Base-by-base conservation (phyloP, 2,797 vertebrate genomes). In the Staurois parvus region DNA sequence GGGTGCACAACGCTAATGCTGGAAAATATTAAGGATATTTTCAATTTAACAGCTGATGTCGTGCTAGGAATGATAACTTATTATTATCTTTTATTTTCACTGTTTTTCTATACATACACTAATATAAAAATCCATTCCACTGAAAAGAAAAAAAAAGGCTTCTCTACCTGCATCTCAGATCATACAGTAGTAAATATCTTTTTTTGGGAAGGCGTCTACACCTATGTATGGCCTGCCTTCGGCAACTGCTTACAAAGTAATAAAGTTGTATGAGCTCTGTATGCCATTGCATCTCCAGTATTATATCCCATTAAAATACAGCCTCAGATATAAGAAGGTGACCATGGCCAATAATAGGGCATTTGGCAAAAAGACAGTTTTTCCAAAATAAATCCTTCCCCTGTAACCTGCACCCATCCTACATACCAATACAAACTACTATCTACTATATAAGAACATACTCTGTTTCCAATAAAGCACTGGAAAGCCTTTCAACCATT, bases 281-380 rank as follows among this genome's bases (percentile, higher is more conserved):
- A 85, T 64, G 86, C 84, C 7, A 76, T 79, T 0, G 74, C 87
- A 76, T 81, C 76, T 0, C 88, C 88, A 30, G 74, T 87, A 24
- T 67, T 85, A 72, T 88, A 88, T 62, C 84, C 86, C 13, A 72
- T 88, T 32, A 87, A 85, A 62, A 88, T 87, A 2, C n/a, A 85
- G 52, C 17, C 79, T 88, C 73, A 85, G 88, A 17, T 85, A 88
- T 67, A 75, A 56, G 4, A 86, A 88, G 3, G 87, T 89, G 15
- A 88, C 79, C 17, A 76, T 52, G 1, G 82, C 83, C 0, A 86
- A 84, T 42, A 37, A 77, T 52, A 84, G 77, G 37, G 70, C 83
- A 62, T 77, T 84, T 84, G 17, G 5, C 32, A 84, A 12, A 78
- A 84, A 84, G 70, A 48, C 0, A 48, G 29, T 30, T 7, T 52